Evolutionary conservation across 2,797 vertebrate genomes (phyloP).

Genomic region (Nyctibius grandis): DNA sequence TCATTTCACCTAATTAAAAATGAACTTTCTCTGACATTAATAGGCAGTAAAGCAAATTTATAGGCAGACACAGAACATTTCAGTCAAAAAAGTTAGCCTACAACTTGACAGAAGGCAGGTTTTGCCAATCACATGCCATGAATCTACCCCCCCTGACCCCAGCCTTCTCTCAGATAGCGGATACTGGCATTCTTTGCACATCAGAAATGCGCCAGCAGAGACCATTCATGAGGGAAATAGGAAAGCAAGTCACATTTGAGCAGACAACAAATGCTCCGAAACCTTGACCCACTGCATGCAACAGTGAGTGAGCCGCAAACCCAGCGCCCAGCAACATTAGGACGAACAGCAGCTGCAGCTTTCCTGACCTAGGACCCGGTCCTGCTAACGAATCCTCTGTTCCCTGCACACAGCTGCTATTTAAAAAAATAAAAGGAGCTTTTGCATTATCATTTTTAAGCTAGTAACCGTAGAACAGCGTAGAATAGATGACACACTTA

Average conservation of each 20-base stretch:
- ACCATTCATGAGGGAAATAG: slow-evolving; percentile 82
- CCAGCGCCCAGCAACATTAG: slow-evolving; percentile 71
- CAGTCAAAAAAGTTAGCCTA: slow-evolving; percentile 81
- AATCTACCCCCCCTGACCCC: slow-evolving; percentile 80
- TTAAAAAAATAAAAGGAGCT: slow-evolving; percentile 77
- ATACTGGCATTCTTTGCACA: slow-evolving; percentile 81
- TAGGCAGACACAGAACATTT: slow-evolving; percentile 75
- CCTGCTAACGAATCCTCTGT: slow-evolving; percentile 65
- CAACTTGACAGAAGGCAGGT: slow-evolving; percentile 79
- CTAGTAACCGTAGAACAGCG: slow-evolving; percentile 77
- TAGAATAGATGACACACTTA: slow-evolving; percentile 99
- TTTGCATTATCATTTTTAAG: slow-evolving; percentile 77
- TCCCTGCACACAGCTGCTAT: slow-evolving; percentile 71
- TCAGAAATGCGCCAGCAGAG: slow-evolving; percentile 79
- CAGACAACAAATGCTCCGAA: slow-evolving; percentile 78
- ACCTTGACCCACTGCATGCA: slow-evolving; percentile 76
- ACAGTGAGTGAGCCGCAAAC: slow-evolving; percentile 73
- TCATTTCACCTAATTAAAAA: slow-evolving; percentile 78
- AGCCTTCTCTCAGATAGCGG: slow-evolving; percentile 75
- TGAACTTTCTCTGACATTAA: slow-evolving; percentile 79
- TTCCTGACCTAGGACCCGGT: slow-evolving; percentile 71
- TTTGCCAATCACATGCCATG: slow-evolving; percentile 83
- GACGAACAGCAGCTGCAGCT: slow-evolving; percentile 66
- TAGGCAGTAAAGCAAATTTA: slow-evolving; percentile 79
- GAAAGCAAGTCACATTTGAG: slow-evolving; percentile 79